phyloP scores from a whole-genome alignment of 2,113 vertebrate species.

The Oxyruncus cristatus region DNA sequence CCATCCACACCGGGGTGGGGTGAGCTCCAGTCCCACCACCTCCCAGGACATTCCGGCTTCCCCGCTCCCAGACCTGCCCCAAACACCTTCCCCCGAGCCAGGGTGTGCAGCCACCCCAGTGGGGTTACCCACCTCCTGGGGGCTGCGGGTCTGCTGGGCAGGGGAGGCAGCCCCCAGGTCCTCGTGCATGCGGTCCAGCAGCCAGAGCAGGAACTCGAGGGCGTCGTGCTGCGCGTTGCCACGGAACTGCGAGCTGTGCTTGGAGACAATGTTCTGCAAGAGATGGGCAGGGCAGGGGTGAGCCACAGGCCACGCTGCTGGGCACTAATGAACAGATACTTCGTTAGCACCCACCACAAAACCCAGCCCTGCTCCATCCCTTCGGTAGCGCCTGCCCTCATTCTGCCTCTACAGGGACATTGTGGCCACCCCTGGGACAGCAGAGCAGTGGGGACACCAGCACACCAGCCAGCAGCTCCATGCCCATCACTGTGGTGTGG shows the following conservation, averaged over 20 bases:
- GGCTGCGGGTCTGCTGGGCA: constrained; percentile 55
- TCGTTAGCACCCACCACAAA: neutral
- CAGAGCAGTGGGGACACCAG: neutral
- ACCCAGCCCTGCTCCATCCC: neutral
- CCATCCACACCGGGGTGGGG: accelerated
- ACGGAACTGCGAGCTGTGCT: constrained; percentile 89
- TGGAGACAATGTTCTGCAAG: constrained; percentile 86
- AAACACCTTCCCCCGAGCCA: accelerated
- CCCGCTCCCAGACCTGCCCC: accelerated
- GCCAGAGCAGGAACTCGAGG: constrained; percentile 94
- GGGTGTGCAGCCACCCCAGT: neutral
- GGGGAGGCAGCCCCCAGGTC: constrained; percentile 78
- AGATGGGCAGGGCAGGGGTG: neutral
- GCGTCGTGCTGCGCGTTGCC: constrained; percentile 93
- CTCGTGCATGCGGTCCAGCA: constrained; percentile 90
- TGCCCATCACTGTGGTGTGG: accelerated
- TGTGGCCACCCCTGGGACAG: accelerated
- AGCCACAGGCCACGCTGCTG: neutral
- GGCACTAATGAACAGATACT: accelerated
- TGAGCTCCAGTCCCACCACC: accelerated
- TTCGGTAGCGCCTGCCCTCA: neutral
- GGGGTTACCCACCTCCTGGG: constrained; percentile 75
- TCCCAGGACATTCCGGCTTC: neutral
- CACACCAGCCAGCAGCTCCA: neutral
- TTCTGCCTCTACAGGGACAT: neutral